A percentile compares a stretch with the other conserved stretches of the same genome.
phyloP scores from a whole-genome alignment of 2,888 invertebrate species.

The Sarcophaga caerulescens region DNA sequence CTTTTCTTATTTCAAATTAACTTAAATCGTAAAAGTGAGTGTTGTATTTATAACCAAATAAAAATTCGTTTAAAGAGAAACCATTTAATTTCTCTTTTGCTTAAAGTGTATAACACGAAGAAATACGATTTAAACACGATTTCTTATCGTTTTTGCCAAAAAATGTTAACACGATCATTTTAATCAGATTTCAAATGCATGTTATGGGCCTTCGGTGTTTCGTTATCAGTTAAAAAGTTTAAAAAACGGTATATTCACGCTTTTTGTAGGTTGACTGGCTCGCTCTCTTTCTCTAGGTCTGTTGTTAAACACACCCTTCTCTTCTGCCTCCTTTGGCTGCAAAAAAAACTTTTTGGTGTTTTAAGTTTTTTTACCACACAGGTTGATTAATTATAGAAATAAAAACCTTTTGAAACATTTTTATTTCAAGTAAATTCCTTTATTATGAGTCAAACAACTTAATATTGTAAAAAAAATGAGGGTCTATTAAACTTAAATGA shows the following conservation, averaged over 20 bases:
- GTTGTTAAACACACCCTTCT: not conserved
- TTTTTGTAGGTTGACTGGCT: not conserved
- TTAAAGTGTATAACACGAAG: constrained; percentile 6
- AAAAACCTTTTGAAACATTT: not conserved
- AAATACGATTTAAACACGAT: constrained; percentile 34
- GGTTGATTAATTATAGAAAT: constrained; percentile 6
- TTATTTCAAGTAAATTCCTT: constrained; percentile 21
- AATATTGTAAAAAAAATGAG: not conserved
- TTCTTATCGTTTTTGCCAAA: not conserved
- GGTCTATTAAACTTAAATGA: not conserved
- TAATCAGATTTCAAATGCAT: not conserved
- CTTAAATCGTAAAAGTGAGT: constrained; percentile 15
- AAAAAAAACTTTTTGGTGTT: not conserved
- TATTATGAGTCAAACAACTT: constrained; percentile 43
- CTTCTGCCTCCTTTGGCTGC: not conserved
- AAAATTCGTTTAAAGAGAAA: not conserved
- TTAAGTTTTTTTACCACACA: not conserved
- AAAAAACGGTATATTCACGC: not conserved
- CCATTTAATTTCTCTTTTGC: not conserved
- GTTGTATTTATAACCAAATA: constrained; percentile 60
- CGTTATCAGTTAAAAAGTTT: constrained; percentile 18
- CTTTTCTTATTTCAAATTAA: constrained; percentile 47
- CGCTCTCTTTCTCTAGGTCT: not conserved
- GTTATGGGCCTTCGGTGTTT: not conserved
- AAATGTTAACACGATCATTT: not conserved